Percentiles rank a stretch among this genome's conserved stretches.
These are phyloP conservation scores for Drosophila nigritarsus DNA, from an alignment of 2,888 invertebrate species.

Conservation along the genomic window DNA sequence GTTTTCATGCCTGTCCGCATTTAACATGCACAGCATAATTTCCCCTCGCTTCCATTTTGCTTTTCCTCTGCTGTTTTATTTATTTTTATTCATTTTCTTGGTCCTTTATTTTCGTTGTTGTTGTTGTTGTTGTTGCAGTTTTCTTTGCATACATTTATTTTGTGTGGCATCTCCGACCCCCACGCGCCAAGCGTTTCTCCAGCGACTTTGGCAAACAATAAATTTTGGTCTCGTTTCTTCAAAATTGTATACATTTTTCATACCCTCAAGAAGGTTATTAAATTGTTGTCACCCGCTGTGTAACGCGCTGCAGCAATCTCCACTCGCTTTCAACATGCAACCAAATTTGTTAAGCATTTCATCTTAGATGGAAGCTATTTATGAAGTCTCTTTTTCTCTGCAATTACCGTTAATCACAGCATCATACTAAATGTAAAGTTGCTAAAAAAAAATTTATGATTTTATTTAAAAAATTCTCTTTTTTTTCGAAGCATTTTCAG, in stretches of 20 bases:
- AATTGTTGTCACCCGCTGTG: conserved; percentile 16
- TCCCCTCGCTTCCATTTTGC: conserved; percentile 22
- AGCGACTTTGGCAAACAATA: conserved; percentile 46
- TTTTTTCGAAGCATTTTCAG: background rate
- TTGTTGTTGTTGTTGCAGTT: background rate
- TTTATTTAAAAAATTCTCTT: too few species aligned
- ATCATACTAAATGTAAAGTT: too few species aligned
- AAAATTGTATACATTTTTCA: conserved; percentile 15
- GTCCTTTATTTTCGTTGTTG: too few species aligned
- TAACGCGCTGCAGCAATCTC: background rate
- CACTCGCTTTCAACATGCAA: background rate
- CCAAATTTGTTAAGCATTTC: background rate
- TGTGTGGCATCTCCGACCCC: conserved; percentile 4
- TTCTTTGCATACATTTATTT: conserved; percentile 37
- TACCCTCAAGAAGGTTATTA: conserved; percentile 14
- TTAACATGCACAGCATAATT: conserved; percentile 77
- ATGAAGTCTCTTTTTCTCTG: background rate
- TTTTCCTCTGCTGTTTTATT: background rate
- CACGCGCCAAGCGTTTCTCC: conserved; percentile 1
- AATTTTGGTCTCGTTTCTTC: conserved; percentile 38
- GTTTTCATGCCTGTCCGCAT: conserved; percentile 60
- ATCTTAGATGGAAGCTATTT: background rate
- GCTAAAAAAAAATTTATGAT: too few species aligned
- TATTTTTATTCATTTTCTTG: background rate
- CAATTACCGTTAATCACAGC: background rate